Conservation (phyloP, 2,888 invertebrate species). For the Drosophila testacea region DNA sequence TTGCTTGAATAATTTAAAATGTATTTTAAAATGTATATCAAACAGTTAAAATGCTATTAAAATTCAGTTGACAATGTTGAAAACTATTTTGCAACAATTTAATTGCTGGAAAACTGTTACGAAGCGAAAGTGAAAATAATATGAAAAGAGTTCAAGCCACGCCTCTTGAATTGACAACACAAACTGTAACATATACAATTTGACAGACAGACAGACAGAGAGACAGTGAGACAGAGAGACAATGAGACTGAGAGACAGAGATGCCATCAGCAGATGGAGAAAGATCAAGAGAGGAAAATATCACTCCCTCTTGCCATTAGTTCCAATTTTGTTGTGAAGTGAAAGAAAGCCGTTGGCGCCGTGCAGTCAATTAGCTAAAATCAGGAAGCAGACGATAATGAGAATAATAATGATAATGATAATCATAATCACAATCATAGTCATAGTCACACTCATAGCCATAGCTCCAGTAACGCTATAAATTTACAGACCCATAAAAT, state of each 20-base stretch:
- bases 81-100: slow-evolving; percentile 67
- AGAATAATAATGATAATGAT: slow-evolving; percentile 59
- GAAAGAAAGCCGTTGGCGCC: slow-evolving; percentile 58
- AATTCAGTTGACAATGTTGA: background rate
- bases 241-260: slow-evolving; percentile 17
- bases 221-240: slow-evolving; percentile 21
- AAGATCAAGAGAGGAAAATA: background rate
- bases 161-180: slow-evolving; percentile 33
- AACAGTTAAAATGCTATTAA: background rate
- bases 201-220: slow-evolving; percentile 15
- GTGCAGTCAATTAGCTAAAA: slow-evolving; percentile 69
- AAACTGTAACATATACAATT: slow-evolving; percentile 45
- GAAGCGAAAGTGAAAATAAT: slow-evolving; percentile 67
- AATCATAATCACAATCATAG: slow-evolving; percentile 30
- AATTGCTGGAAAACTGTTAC: slow-evolving; percentile 54
- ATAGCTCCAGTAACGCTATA: slow-evolving; percentile 53
- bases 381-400: slow-evolving; percentile 72
- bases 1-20: too few species aligned
- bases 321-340: slow-evolving; percentile 51
- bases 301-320: slow-evolving; percentile 45
- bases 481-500: slow-evolving; percentile 68
- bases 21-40: background rate
- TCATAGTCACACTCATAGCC: background rate
- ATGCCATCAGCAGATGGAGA: background rate
- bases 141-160: slow-evolving; percentile 34